phyloP scores from a whole-genome alignment of 2,888 invertebrate genomes.

The Lysandra coridon region DNA sequence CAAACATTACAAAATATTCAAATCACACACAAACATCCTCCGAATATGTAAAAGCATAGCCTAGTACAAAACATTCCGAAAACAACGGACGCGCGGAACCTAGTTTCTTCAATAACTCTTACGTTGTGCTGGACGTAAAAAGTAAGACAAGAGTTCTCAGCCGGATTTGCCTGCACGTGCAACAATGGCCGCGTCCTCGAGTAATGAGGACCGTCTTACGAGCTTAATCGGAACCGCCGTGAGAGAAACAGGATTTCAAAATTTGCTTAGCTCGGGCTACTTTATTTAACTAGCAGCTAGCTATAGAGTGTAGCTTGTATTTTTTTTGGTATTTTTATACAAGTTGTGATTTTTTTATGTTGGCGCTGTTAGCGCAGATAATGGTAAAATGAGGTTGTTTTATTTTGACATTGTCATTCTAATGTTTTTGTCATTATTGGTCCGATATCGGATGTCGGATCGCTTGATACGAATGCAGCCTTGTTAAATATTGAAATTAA shows the following conservation, averaged over 20 bases:
- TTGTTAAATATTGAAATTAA: no score
- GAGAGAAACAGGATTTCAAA: conserved; percentile 25
- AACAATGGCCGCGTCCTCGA: conserved; percentile 25
- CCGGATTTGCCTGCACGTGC: conserved; percentile 12
- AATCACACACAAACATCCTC: background rate
- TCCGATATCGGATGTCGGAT: no score
- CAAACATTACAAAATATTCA: background rate
- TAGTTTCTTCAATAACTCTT: conserved; percentile 27
- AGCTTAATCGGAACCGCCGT: conserved; percentile 29
- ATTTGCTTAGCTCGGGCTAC: conserved; percentile 18
- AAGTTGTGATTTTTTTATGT: background rate
- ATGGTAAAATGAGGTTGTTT: no score
- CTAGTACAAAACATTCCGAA: conserved; percentile 1
- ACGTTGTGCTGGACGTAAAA: conserved; percentile 18
- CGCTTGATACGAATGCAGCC: no score
- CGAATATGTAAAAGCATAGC: background rate
- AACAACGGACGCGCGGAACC: conserved; percentile 3
- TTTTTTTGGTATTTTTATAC: background rate
- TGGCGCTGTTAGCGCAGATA: background rate
- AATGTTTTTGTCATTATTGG: no score
- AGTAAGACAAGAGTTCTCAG: conserved; percentile 24
- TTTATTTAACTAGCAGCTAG: background rate
- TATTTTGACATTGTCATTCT: no score
- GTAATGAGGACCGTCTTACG: conserved; percentile 27
- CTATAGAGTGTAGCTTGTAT: background rate